A percentile compares a stretch with the other conserved stretches of the same genome.
These are phyloP conservation scores for Cathartes aura DNA, from an alignment of 2,113 vertebrate genomes.

Conservation along the genomic window DNA sequence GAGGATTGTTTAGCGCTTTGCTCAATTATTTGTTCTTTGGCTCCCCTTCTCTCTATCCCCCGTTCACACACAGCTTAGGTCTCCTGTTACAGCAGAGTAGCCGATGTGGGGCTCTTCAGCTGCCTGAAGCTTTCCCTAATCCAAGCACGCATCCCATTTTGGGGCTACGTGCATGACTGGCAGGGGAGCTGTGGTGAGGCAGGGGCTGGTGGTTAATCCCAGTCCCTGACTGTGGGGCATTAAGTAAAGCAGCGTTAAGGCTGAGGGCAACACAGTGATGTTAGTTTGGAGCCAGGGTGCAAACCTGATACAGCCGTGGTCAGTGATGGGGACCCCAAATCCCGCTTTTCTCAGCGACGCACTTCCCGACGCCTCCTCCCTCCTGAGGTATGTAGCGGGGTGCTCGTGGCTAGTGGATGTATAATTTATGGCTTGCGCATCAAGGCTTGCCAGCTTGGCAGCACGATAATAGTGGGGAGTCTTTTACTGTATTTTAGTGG, in stretches of 20 bases:
- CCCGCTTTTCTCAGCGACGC: accelerated
- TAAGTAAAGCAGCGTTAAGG: neutral
- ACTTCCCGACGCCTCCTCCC: accelerated
- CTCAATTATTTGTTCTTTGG: neutral
- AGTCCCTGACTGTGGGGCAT: accelerated
- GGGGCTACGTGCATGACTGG: accelerated
- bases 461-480: neutral
- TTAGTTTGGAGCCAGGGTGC: neutral
- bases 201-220: neutral
- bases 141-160: accelerated
- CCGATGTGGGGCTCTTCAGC: accelerated
- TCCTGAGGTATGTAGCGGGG: neutral
- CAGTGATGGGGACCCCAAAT: accelerated
- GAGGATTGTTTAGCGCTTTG: neutral
- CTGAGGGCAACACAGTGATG: accelerated
- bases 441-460: neutral
- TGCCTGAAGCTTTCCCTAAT: neutral
- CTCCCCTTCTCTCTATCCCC: neutral
- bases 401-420: neutral
- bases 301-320: accelerated
- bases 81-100: accelerated
- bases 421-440: neutral
- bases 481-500: neutral
- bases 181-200: neutral
- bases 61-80: accelerated